Evolutionary conservation across 2,888 invertebrate genomes (phyloP).

Genomic region (Meandrusa payeni): DNA sequence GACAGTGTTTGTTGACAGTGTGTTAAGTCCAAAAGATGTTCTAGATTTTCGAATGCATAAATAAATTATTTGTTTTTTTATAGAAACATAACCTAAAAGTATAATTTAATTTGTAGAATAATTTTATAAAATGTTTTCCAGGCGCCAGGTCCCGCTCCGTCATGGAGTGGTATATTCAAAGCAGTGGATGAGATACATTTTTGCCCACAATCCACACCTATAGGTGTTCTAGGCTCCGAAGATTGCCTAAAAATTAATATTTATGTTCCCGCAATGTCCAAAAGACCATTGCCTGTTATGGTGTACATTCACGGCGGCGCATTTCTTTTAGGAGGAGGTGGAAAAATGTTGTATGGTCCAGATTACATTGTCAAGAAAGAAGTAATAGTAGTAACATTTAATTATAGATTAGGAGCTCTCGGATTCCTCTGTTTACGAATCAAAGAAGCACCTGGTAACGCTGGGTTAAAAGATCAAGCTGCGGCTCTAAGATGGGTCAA

Average conservation of each 20-base stretch:
- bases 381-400: slow-evolving; percentile 65
- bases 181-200: slow-evolving; percentile 54
- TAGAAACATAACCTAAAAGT: no score
- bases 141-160: slow-evolving; percentile 63
- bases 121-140: no score
- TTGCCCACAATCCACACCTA: slow-evolving; percentile 49
- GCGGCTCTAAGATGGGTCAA: slow-evolving; percentile 70
- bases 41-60: no score
- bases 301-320: slow-evolving; percentile 69
- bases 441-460: slow-evolving; percentile 69
- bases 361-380: slow-evolving; percentile 60
- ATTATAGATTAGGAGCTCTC: slow-evolving; percentile 64
- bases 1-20: no score
- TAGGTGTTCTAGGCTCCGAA: slow-evolving; percentile 53
- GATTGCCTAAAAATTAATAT: slow-evolving; percentile 66
- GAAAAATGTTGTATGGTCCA: slow-evolving; percentile 59
- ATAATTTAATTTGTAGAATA: no score
- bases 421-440: slow-evolving; percentile 66
- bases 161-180: slow-evolving; percentile 61
- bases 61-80: no score
- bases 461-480: slow-evolving; percentile 67
- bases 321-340: slow-evolving; percentile 60
- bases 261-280: slow-evolving; percentile 49
- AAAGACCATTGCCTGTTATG: slow-evolving; percentile 59
- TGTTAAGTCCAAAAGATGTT: no score